Base-by-base conservation (phyloP, 2,797 vertebrate genomes). In the Acropternis orthonyx region DNA sequence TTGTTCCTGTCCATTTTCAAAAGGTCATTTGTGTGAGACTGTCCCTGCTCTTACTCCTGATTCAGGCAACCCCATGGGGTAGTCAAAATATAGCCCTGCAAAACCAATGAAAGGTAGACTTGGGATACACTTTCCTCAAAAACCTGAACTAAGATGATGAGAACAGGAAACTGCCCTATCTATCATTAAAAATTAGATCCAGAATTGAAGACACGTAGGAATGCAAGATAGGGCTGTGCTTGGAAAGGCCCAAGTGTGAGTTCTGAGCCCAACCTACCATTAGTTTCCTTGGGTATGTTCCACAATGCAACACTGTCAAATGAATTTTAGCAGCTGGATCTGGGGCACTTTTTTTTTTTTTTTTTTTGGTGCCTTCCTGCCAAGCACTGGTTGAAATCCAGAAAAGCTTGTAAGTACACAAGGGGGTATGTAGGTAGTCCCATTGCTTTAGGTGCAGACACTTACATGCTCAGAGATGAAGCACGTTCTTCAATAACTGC, bases 311-410 rank as follows among this genome's bases (percentile, higher is more conserved):
- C 76, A 56, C 52, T 41, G 83, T 89, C 77, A 89, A 96, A 55
- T 63, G n/a, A 41, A 8, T 88, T 90, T 85, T 30, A 91, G 71
- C 77, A 88, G 62, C 71, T 88, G 88, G 46, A 62, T 52, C 89
- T 30, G 12, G 58, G 51, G 66, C 49, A 46, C 3, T 14, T 12
- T 41, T 32, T 61, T 67, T 37, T 24, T 7, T 58, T 17, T 36
- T 61, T 67, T 37, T 24, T 7, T 58, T 17, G 24, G 62, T 75
- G 69, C 51, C 62, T 56, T 85, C 73, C 52, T 96, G 61, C 82
- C 49, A 22, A 92, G 61, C 34, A 3, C 39, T 95, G 91, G 87
- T 94, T 6, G 24, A 86, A 78, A 85, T 96, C 87, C 94, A 95
- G 24, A 48, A 75, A 22, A 21, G 14, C 92, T 84, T 95, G 85